Evolutionary conservation across 1,140 invertebrate genomes (phyloP), one percentile per base, ranked within the genome.

Genomic region (Chelonus insularis): DNA sequence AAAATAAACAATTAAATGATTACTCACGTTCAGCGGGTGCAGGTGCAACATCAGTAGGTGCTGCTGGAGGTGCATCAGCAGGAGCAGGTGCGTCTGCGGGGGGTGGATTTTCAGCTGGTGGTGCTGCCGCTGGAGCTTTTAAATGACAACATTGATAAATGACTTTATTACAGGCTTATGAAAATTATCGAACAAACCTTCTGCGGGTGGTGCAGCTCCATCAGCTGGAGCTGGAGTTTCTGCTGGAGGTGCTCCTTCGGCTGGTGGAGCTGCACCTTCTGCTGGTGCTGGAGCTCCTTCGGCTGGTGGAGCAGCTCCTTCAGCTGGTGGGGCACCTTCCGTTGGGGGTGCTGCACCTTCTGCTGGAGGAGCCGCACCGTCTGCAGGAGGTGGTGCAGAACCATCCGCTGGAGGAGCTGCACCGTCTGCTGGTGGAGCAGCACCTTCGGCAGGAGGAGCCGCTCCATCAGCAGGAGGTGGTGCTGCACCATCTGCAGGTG

Each of bases 211-310:
- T 54, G 48, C 60, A 32, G 20, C 25, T 29, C n/a, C n/a, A n/a
- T n/a, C n/a, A 2, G 37, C n/a, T 39, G 37, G 9, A 25, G 48
- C 48, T 12, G 48, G 48, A 3, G 48, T 23, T 0, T 18, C 45
- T 23, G 55, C 37, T 43, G 57, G 37, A 18, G 58, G 20, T 16
- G 37, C 48, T 18, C 41, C 70, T 55, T 74, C 76, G 1, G 71
- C 76, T 14, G 83, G 76, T 7, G 74, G 71, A 34, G 77, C 72
- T 61, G 73, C n/a, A n/a, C n/a, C n/a, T n/a, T n/a, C 78, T 39
- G 65, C 77, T 1, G 73, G 73, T n/a, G n/a, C n/a, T 12, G 80
- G 63, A 14, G 57, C 16, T 20, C 16, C 34, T 41, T 34, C 32
- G 4, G 48, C 70, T 14, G 66, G 59, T 37, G 56, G 68, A 60